Percentiles rank a stretch among this genome's conserved stretches.
These are phyloP conservation scores for Xiphophorus birchmanni DNA, from an alignment of 2,797 vertebrate species.

Conservation along the genomic window DNA sequence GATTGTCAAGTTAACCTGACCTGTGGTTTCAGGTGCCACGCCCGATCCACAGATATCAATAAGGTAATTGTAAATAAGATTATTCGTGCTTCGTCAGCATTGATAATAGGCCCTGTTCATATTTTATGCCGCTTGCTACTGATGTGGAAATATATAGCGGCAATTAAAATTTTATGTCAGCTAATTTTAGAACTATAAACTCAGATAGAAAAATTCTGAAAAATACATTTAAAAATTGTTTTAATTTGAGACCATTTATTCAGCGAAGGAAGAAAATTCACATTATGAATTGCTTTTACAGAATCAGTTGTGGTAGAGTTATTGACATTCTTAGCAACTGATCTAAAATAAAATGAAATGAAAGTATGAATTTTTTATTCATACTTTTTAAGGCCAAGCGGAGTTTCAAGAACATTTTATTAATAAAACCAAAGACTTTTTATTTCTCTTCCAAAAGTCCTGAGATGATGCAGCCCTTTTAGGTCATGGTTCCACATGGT, in stretches of 20 bases:
- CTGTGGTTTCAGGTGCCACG: background rate
- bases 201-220: background rate
- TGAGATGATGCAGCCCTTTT: background rate
- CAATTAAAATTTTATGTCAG: background rate
- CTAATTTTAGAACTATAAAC: background rate
- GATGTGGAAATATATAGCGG: background rate
- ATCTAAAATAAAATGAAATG: background rate
- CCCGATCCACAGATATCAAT: conserved; percentile 5
- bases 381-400: background rate
- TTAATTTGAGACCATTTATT: background rate
- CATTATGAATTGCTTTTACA: background rate
- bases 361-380: no score
- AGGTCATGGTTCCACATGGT: background rate
- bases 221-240: background rate
- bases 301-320: background rate
- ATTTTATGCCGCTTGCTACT: background rate
- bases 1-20: background rate
- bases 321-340: background rate
- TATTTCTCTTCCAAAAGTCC: background rate
- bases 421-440: background rate
- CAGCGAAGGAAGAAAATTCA: background rate
- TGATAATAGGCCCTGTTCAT: background rate
- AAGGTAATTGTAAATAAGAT: background rate
- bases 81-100: background rate
- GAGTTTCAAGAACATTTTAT: background rate